Conservation (phyloP, 2,888 invertebrate species). For the Automeris io region DNA sequence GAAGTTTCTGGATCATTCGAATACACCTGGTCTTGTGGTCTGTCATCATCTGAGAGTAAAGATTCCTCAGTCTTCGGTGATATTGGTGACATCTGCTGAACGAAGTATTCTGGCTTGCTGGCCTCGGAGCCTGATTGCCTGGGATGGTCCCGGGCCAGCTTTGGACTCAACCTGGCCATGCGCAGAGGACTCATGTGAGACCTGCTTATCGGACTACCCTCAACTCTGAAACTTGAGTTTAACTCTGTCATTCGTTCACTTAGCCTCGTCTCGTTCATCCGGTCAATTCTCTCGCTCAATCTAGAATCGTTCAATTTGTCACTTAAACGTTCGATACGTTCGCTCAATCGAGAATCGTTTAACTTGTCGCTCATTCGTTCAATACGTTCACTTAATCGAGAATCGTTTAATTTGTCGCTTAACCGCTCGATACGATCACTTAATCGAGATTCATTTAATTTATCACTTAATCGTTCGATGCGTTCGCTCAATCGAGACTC, state of each 20-base stretch:
- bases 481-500: slow-evolving; percentile 31
- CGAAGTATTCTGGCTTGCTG: slow-evolving; percentile 47
- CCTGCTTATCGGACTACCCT: slow-evolving; percentile 57
- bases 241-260: slow-evolving; percentile 34
- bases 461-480: slow-evolving; percentile 27
- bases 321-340: slow-evolving; percentile 17
- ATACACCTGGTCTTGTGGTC: slow-evolving; percentile 40
- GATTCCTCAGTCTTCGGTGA: slow-evolving; percentile 67
- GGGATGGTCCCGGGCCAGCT: slow-evolving; percentile 31
- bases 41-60: slow-evolving; percentile 56
- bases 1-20: slow-evolving; percentile 54
- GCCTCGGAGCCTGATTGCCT: slow-evolving; percentile 47
- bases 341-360: slow-evolving; percentile 15
- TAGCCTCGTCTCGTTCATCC: slow-evolving; percentile 23
- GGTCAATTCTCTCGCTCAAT: slow-evolving; percentile 16
- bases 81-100: slow-evolving; percentile 49
- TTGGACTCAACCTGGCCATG: slow-evolving; percentile 44
- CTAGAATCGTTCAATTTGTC: slow-evolving; percentile 24
- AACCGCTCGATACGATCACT: slow-evolving; percentile 20
- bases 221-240: slow-evolving; percentile 55
- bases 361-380: slow-evolving; percentile 24
- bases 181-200: slow-evolving; percentile 52
- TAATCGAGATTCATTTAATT: slow-evolving; percentile 39
- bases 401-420: slow-evolving; percentile 26
- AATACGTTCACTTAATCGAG: slow-evolving; percentile 21